A percentile compares a stretch with the other conserved stretches of the same genome.
Evolutionary conservation across 2,113 vertebrate genomes (phyloP).

Genomic region (Emydura subglobosa): DNA sequence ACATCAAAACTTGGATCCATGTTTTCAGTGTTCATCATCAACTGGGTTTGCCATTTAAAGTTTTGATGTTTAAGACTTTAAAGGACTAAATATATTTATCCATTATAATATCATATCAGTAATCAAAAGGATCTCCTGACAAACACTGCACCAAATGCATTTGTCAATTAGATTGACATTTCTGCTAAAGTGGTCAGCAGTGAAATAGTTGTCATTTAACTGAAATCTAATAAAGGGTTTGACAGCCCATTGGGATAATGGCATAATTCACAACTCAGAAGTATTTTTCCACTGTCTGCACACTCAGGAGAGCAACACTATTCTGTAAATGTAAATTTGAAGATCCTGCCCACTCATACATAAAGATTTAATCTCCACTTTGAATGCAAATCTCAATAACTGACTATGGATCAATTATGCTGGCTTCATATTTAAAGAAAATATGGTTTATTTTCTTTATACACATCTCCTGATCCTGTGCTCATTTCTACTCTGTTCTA

Average conservation of each 20-base stretch:
- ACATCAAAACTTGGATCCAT: not conserved
- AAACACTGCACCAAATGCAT: not conserved
- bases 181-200: not conserved
- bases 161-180: not conserved
- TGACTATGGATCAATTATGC: not conserved
- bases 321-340: not conserved
- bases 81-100: not conserved
- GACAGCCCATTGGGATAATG: not conserved
- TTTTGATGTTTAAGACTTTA: not conserved
- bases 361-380: not conserved
- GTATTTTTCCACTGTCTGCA: not conserved
- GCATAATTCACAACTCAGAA: not conserved
- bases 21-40: not conserved
- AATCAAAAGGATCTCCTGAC: rapidly evolving
- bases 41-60: not conserved
- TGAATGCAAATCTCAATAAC: not conserved
- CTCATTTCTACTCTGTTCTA: not conserved
- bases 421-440: not conserved
- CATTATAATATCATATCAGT: not conserved
- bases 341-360: rapidly evolving
- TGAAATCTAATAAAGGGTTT: not conserved
- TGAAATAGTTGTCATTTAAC: not conserved
- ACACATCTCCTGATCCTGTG: rapidly evolving
- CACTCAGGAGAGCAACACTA: rapidly evolving
- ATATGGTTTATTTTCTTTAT: not conserved